Evolutionary conservation across 37 sponge, comb jelly and placozoan species (phyloP).

Genomic region (Spongilla lacustris): DNA sequence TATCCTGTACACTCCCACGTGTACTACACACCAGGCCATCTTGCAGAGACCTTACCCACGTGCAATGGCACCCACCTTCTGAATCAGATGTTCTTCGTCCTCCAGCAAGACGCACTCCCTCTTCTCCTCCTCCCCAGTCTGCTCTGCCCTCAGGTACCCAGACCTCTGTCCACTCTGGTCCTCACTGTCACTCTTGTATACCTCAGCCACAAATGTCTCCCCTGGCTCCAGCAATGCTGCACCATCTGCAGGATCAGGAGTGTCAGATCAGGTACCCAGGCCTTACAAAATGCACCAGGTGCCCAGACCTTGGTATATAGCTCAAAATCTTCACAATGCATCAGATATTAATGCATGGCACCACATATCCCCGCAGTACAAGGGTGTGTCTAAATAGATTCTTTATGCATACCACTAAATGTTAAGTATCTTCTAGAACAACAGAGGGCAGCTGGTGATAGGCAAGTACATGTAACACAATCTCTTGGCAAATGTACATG

Average conservation of each 20-base stretch:
- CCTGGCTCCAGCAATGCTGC: background rate
- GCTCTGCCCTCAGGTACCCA: background rate
- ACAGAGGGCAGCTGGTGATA: too few species aligned
- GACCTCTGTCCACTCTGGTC: background rate
- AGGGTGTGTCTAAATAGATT: too few species aligned
- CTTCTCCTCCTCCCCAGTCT: slow-evolving; percentile 5
- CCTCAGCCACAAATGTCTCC: slow-evolving; percentile 18
- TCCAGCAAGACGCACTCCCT: slow-evolving; percentile 59
- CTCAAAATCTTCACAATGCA: too few species aligned
- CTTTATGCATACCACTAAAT: too few species aligned
- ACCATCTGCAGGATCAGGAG: background rate
- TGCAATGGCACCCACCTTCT: background rate
- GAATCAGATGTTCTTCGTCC: slow-evolving; percentile 11
- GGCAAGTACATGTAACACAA: too few species aligned
- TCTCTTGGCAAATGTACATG: too few species aligned
- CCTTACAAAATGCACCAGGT: too few species aligned
- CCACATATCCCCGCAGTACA: too few species aligned
- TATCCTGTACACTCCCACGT: slow-evolving; percentile 33
- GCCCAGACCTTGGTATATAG: too few species aligned
- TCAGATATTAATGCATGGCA: too few species aligned
- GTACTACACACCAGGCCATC: background rate
- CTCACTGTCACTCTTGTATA: slow-evolving; percentile 20
- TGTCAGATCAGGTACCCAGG: background rate
- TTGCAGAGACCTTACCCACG: background rate
- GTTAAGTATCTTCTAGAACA: too few species aligned